Base-by-base conservation (phyloP, 2,797 vertebrate species). In the Erpetoichthys calabaricus region DNA sequence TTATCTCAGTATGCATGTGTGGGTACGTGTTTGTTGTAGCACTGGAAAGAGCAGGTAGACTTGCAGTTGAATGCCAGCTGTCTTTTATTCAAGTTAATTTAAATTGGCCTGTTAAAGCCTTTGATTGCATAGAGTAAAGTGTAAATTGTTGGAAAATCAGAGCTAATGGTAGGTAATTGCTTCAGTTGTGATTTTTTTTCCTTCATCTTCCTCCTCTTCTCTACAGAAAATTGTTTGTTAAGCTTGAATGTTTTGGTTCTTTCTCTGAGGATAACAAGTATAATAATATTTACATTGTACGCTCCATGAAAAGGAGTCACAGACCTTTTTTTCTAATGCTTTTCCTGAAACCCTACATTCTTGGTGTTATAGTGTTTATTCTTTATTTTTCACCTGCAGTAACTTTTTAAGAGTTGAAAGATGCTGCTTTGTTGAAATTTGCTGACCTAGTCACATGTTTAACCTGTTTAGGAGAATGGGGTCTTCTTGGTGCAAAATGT, bases 151-250 rank as follows among this genome's bases (percentile, higher is more conserved):
- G 63, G 56, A 59, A 71, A 73, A 71, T 66, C 63, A 60, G 65
- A 69, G 67, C 64, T 72, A 72, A 72, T 71, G 64, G 64, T 54
- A 64, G 65, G 55, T 68, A 71, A 77, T 75, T 72, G 67, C 68
- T 62, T 51, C 70, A 47, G 66, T 61, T 56, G 59, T 41, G 45
- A 45, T 47, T 61, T 70, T 70, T 62, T 59, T 71, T 53, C 63
- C 50, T n/a, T 8, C 3, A 5, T 59, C 54, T 62, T 64, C 54
- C 53, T 46, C 57, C 25, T 25, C 25, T 25, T 25, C 25, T 25
- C 1, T 25, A 25, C 51, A 69, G 64, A 60, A 54, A 54, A 62
- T 70, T 63, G 45, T 63, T 77, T 58, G 3, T 54, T 56, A 47
- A 59, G 59, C 25, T 53, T 25, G 47, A 59, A 60, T 66, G 63